Evolutionary conservation across 1,140 invertebrate genomes (phyloP), one percentile per base, ranked within the genome.

Genomic region (Yoshiicerus persimilis): DNA sequence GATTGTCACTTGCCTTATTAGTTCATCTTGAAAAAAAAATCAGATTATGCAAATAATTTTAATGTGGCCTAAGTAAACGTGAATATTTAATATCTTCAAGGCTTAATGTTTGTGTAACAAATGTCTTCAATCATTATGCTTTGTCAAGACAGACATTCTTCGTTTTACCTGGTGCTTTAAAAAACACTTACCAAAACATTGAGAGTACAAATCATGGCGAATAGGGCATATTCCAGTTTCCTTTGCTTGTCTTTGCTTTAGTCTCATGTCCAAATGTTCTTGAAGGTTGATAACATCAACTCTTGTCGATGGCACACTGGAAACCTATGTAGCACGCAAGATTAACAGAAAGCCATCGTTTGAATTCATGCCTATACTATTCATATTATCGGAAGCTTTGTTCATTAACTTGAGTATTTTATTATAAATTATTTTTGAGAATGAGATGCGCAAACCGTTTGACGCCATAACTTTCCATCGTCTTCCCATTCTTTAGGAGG

Each of bases 221-320:
- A 99, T 96, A 0, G 98, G 97, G 93, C 98, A 99, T 91, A 99
- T 98, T 32, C 98, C 98, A 23, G 98, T 99, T 93, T 99, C 97
- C 91, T 98, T 94, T 0, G 98, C 98, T 92, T 98, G 97, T 85
- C 96, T 94, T 92, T 98, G 96, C 92, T 98, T 97, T 25, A 99
- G 93, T 90, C 96, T 94, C 91, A 96, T 96, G 92, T 99, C 98
- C 39, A 99, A 92, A 92, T 98, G 96, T 93, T 99, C 98, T 93
- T 99, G 97, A 23, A 99, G 94, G 93, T 98, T 98, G 70, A 98
- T 96, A 0, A 99, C 97, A 93, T 99, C 98, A 80, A 98, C 93
- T 85, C 98, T 94, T 0, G 98, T 99, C 0, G 98, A 98, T 13
- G 98, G 98, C 20, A 96, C 98, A 89, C 97, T 98, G 1, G 98